A percentile compares a stretch with the other conserved stretches of the same genome.
Conservation (phyloP, 2,797 vertebrate species). For the Hyperoplus immaculatus region DNA sequence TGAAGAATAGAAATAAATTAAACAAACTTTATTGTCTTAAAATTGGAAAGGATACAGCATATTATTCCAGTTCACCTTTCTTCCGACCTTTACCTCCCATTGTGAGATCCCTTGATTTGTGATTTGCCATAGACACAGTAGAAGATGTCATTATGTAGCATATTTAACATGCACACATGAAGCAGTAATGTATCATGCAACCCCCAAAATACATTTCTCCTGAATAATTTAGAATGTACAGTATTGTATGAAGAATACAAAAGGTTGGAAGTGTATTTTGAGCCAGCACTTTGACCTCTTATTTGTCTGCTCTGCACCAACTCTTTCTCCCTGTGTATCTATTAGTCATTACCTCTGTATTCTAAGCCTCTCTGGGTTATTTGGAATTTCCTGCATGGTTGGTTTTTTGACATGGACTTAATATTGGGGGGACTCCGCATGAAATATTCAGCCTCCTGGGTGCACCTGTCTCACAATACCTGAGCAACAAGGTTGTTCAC, state of each 20-base stretch:
- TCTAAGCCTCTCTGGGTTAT: constrained; percentile 47
- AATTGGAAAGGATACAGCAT: constrained; percentile 2
- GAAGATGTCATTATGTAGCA: background rate
- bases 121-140: background rate
- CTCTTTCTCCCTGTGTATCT: constrained; percentile 31
- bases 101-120: background rate
- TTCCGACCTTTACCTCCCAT: constrained; percentile 20
- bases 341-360: constrained; percentile 32
- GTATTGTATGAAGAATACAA: background rate
- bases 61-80: background rate
- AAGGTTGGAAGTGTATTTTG: background rate
- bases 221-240: background rate
- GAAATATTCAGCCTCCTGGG: constrained; percentile 46
- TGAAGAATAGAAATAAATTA: background rate
- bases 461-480: constrained; percentile 15
- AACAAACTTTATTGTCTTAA: background rate
- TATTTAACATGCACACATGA: background rate
- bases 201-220: background rate
- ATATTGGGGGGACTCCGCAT: constrained; percentile 30
- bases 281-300: constrained; percentile 2
- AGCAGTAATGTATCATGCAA: background rate
- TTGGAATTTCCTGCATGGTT: constrained; percentile 47
- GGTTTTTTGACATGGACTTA: constrained; percentile 28
- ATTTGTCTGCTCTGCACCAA: background rate
- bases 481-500: constrained; percentile 19